Percentiles rank a stretch among this genome's conserved stretches.
Conservation (phyloP, 2,888 invertebrate species). For the Agrenia bidenticulata region DNA sequence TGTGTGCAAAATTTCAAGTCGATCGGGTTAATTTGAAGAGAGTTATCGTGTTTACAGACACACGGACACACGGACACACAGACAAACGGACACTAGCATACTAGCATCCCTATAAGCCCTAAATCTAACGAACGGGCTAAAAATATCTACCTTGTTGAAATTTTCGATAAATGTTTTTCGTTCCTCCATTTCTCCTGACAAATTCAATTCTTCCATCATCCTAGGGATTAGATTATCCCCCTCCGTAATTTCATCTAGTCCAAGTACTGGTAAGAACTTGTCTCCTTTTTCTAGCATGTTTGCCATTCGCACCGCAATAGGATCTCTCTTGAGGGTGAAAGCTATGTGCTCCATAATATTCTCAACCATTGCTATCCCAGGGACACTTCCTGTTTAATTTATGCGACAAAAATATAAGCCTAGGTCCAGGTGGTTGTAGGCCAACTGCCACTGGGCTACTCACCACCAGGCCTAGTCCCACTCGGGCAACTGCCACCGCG, state of each 20-base stretch:
- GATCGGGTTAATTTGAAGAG: too few species aligned
- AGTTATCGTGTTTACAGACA: too few species aligned
- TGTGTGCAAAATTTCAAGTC: background rate
- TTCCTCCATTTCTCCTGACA: conserved; percentile 52
- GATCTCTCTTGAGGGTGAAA: conserved; percentile 55
- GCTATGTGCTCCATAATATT: conserved; percentile 60
- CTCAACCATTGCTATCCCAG: conserved; percentile 66
- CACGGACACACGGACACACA: too few species aligned
- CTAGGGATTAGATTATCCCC: conserved; percentile 40
- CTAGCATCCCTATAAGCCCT: background rate
- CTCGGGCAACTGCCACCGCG: too few species aligned
- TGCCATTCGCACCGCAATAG: conserved; percentile 60
- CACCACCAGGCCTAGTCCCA: too few species aligned
- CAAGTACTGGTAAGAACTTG: conserved; percentile 27
- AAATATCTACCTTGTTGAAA: conserved; percentile 55
- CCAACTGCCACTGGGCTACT: too few species aligned
- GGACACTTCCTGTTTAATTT: conserved; percentile 61
- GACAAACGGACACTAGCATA: too few species aligned
- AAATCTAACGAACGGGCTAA: too few species aligned
- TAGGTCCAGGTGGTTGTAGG: too few species aligned
- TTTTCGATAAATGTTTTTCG: conserved; percentile 52
- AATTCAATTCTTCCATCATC: conserved; percentile 53
- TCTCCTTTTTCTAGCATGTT: conserved; percentile 59
- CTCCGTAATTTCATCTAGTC: conserved; percentile 16
- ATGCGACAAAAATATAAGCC: too few species aligned